These are phyloP conservation scores for Sinonovacula constricta DNA, from an alignment of 1,140 invertebrate species.

Conservation along the genomic window DNA sequence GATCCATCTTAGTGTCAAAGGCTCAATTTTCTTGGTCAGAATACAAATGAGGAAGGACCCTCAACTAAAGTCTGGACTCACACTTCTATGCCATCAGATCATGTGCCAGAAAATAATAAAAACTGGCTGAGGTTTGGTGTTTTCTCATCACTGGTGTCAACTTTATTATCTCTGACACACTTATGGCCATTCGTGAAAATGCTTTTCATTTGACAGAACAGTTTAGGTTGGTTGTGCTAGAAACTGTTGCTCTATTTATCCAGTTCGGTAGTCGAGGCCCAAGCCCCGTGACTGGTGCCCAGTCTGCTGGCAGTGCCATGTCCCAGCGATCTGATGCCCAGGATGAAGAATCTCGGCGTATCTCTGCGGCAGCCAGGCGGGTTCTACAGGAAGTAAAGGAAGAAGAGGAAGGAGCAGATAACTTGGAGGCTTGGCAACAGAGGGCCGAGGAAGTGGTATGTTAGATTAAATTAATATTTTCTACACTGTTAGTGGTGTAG, in stretches of 20 bases:
- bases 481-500: too few species aligned
- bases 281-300: conserved; percentile 3
- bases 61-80: too few species aligned
- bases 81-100: too few species aligned
- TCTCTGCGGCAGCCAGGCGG: conserved; percentile 65
- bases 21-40: too few species aligned
- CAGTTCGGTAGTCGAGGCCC: conserved; percentile 61
- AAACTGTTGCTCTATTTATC: background rate
- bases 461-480: too few species aligned
- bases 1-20: too few species aligned
- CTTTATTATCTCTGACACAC: background rate
- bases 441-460: conserved; percentile 70
- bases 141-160: too few species aligned
- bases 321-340: conserved; percentile 30
- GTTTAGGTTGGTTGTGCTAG: too few species aligned
- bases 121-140: too few species aligned
- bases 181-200: background rate
- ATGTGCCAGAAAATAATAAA: too few species aligned
- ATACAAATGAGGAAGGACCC: too few species aligned
- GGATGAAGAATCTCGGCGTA: conserved; percentile 47
- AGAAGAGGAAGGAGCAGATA: conserved; percentile 45
- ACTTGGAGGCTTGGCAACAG: conserved; percentile 67
- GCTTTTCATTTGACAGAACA: background rate
- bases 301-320: conserved; percentile 30
- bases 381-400: conserved; percentile 69